Conservation (phyloP, 2,113 vertebrate genomes). For the Puffinus mauretanicus region DNA sequence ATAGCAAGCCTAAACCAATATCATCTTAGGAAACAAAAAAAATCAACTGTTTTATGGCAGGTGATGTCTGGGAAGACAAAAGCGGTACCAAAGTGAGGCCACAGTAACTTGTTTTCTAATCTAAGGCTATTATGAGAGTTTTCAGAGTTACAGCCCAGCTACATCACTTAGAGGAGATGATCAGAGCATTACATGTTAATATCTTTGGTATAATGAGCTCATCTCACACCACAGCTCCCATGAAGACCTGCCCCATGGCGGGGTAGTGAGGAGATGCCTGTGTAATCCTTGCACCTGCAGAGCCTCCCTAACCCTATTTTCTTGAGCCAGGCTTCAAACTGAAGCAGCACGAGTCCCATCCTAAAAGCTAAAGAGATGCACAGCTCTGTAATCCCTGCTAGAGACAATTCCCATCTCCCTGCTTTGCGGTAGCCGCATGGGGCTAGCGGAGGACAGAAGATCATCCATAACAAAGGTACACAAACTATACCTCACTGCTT, state of each 20-base stretch:
- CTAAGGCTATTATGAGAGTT: neutral
- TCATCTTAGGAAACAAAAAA: neutral
- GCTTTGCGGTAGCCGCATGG: neutral
- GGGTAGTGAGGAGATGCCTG: neutral
- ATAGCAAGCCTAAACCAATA: neutral
- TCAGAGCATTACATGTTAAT: neutral
- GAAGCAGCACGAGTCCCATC: neutral
- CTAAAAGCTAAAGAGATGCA: neutral
- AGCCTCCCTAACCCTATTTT: neutral
- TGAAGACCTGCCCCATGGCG: neutral
- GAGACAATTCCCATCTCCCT: neutral
- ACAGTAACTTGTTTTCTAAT: neutral
- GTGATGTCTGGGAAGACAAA: neutral
- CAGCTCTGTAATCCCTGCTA: neutral
- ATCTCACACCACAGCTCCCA: neutral
- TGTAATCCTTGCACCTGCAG: neutral
- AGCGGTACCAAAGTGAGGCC: neutral
- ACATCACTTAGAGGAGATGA: neutral
- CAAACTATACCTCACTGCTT: neutral
- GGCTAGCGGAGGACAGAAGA: neutral
- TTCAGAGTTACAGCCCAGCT: neutral
- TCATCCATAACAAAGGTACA: neutral
- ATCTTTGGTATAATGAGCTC: neutral
- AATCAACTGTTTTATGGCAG: neutral
- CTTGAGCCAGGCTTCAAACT: neutral